phyloP scores from a whole-genome alignment of 2,797 vertebrate genomes.

The Sebastes nivosus region DNA sequence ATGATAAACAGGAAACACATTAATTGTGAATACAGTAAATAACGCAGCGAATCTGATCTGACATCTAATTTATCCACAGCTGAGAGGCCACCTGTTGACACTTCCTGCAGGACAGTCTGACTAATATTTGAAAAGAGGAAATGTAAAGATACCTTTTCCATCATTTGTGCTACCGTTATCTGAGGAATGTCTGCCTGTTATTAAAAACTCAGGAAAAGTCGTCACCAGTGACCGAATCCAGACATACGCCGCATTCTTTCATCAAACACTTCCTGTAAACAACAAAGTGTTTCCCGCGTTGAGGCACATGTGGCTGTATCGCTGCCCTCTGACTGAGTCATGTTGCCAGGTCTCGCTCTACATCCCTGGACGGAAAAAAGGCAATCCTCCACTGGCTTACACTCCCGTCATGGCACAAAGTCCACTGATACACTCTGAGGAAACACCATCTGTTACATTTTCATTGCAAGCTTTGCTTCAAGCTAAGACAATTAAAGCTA shows the following conservation, averaged over 20 bases:
- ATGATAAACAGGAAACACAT: conserved; percentile 82
- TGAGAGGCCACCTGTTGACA: conserved; percentile 73
- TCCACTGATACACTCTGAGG: conserved; percentile 46
- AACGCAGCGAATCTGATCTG: conserved; percentile 59
- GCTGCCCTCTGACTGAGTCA: conserved; percentile 48
- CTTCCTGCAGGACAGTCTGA: conserved; percentile 20
- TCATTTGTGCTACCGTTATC: conserved; percentile 49
- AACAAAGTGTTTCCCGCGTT: conserved; percentile 80
- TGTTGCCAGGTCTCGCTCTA: conserved; percentile 48
- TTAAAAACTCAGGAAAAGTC: conserved; percentile 76
- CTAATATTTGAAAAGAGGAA: conserved; percentile 39
- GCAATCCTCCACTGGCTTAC: conserved; percentile 54
- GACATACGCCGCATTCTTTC: conserved; percentile 68
- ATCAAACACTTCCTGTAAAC: conserved; percentile 84
- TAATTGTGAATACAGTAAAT: conserved; percentile 73
- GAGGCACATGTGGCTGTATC: conserved; percentile 54
- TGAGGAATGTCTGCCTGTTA: conserved; percentile 67
- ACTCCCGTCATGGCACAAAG: conserved; percentile 49
- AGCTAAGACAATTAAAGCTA: conserved; percentile 79
- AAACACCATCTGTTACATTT: conserved; percentile 76
- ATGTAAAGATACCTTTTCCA: conserved; percentile 14
- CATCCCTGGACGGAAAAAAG: conserved; percentile 34
- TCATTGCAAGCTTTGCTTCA: conserved; percentile 75
- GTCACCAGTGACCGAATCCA: conserved; percentile 64
- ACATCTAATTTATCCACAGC: conserved; percentile 62